Percentiles rank a stretch among this genome's conserved stretches.
Conservation (phyloP, 2,888 invertebrate genomes). For the Polylopha cassiicola region DNA sequence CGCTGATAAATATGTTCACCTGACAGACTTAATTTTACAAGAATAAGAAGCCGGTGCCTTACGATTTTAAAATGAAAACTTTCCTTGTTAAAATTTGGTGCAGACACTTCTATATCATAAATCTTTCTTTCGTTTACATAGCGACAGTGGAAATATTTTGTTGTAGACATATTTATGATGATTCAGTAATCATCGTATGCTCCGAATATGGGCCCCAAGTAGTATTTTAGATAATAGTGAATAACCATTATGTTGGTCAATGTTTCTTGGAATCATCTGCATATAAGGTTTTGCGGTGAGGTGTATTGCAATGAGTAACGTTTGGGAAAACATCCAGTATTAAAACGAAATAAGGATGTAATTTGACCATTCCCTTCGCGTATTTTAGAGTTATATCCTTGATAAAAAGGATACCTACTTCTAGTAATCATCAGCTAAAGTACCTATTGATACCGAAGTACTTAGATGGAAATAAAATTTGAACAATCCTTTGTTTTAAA, state of each 20-base stretch:
- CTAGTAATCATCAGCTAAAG: no score
- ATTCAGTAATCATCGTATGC: slow-evolving; percentile 1
- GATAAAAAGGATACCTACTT: no score
- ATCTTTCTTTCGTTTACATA: no score
- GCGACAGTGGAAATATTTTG: no score
- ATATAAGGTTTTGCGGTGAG: slow-evolving; percentile 5
- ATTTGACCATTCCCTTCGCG: no score
- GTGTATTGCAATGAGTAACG: slow-evolving; percentile 8
- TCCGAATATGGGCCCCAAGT: background rate
- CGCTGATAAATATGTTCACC: slow-evolving; percentile 13
- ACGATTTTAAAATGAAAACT: slow-evolving; percentile 3
- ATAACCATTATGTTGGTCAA: background rate
- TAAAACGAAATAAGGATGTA: no score
- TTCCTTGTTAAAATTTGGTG: background rate
- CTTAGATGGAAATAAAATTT: no score
- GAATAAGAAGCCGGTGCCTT: slow-evolving; percentile 2
- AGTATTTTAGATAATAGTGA: background rate
- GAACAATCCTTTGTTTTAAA: no score
- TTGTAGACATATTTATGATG: no score
- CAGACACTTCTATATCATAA: no score
- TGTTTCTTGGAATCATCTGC: slow-evolving; percentile 2
- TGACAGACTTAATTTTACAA: slow-evolving; percentile 6
- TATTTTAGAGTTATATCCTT: no score
- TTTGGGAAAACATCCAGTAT: slow-evolving; percentile 1
- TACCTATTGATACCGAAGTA: no score